Base-by-base conservation (phyloP, 2,113 vertebrate species). In the Danionella cerebrum region DNA sequence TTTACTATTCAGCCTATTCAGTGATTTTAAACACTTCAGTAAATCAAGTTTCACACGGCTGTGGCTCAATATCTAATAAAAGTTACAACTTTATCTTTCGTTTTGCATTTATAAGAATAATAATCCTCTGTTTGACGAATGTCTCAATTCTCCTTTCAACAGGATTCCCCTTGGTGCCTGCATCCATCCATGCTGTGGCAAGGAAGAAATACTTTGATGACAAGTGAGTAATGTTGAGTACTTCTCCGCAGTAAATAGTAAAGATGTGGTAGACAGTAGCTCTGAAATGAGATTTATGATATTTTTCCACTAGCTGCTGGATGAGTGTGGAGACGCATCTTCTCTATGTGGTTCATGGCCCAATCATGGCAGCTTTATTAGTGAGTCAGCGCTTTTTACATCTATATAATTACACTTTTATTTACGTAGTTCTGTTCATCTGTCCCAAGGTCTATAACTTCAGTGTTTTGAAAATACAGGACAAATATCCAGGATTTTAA, bases 271-370 rank as follows among this genome's bases (percentile, higher is more conserved):
- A 33, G 36, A 33, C 74, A 66, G 45, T 24, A 39, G 21, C 25
- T 63, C 47, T 41, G 24, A 50, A 52, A 33, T 54, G 58, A 60
- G 72, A 76, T 59, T 52, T 57, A 53, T 58, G 77, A 67, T 21
- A 75, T 79, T 74, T 59, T 6, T 67, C 60, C 78, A 82, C 22
- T 81, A 99, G 96, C 79, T 99, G 96, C 84, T 99, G 96, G 96
- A 93, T 98, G 88, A 99, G 94, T 29, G 90, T 93, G 73, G 96
- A 98, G 14, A 99, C 96, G 0, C 86, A 97, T 77, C 80, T 99
- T 82, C 91, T 97, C 11, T 99, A 97, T 31, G 94, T 97, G 42
- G 90, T 99, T 71, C 96, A 99, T 4, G 96, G 94, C 21, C 96
- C 96, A 8, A 90, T 99, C 27, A 87, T 98, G 89, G 93, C 91